phyloP scores from a whole-genome alignment of 2,797 vertebrate genomes.

The Crocidura indochinensis region DNA sequence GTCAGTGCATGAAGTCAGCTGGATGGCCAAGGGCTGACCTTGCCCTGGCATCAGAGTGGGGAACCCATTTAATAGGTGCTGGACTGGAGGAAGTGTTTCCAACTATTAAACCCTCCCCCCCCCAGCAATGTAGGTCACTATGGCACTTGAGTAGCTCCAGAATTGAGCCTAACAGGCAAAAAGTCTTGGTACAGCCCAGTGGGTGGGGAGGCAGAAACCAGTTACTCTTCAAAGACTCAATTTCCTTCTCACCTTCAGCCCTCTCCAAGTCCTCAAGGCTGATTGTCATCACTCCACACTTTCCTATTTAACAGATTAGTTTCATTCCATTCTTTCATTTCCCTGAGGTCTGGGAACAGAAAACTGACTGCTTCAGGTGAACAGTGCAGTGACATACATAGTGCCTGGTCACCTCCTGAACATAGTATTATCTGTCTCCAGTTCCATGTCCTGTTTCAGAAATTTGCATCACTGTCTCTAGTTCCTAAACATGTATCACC shows the following conservation, averaged over 20 bases:
- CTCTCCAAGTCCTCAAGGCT: no score
- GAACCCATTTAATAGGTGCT: not conserved
- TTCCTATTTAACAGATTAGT: not conserved
- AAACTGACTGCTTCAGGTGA: not conserved
- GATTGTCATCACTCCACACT: not conserved
- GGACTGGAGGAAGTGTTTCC: not conserved
- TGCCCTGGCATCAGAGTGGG: not conserved
- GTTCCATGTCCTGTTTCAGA: no score
- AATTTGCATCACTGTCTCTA: no score
- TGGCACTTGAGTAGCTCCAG: not conserved
- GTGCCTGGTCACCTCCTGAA: fast-evolving
- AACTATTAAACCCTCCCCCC: no score
- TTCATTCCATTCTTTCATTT: not conserved
- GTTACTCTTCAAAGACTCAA: no score
- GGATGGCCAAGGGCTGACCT: not conserved
- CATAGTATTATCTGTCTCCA: no score
- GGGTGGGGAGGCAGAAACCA: not conserved
- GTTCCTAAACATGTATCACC: no score
- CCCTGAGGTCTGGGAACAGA: not conserved
- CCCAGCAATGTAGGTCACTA: no score
- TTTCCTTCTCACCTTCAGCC: no score
- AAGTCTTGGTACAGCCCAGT: constrained; percentile 61
- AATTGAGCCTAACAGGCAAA: constrained; percentile 67
- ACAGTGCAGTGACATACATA: not conserved
- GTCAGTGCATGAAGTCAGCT: not conserved